A percentile compares a stretch with the other conserved stretches of the same genome.
These are phyloP conservation scores for Tragelaphus oryx DNA, from an alignment of 2,797 vertebrate species.

Conservation along the genomic window DNA sequence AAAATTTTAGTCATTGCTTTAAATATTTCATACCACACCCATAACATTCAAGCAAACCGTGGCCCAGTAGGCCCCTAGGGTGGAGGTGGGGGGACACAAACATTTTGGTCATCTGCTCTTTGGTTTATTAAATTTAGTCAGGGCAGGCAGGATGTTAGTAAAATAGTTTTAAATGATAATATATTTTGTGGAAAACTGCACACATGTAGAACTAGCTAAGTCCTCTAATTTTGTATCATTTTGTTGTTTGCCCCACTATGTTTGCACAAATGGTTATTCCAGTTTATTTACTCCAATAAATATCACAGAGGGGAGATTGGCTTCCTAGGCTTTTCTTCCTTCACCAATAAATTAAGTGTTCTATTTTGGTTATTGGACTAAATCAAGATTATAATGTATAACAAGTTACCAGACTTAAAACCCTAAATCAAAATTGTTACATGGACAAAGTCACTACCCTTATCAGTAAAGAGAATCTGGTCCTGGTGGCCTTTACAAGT, in stretches of 20 bases:
- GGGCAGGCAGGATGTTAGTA: constrained; percentile 22
- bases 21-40: constrained; percentile 66
- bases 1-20: constrained; percentile 64
- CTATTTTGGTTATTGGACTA: constrained; percentile 13
- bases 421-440: neutral
- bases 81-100: neutral
- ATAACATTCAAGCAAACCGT: constrained; percentile 28
- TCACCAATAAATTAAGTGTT: constrained; percentile 19
- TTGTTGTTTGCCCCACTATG: neutral
- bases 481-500: neutral
- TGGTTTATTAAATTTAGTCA: constrained; percentile 59
- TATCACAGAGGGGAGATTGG: neutral
- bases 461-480: neutral
- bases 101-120: constrained; percentile 34
- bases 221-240: constrained; percentile 35
- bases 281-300: constrained; percentile 38
- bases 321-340: constrained; percentile 21
- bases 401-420: neutral
- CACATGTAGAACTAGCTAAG: constrained; percentile 1
- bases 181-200: constrained; percentile 12
- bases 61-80: constrained; percentile 1
- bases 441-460: neutral
- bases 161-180: constrained; percentile 32
- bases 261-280: constrained; percentile 18
- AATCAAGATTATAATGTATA: constrained; percentile 30